Evolutionary conservation across 92 coral and sea anemone genomes (phyloP).

Genomic region (Phenganax marumi): DNA sequence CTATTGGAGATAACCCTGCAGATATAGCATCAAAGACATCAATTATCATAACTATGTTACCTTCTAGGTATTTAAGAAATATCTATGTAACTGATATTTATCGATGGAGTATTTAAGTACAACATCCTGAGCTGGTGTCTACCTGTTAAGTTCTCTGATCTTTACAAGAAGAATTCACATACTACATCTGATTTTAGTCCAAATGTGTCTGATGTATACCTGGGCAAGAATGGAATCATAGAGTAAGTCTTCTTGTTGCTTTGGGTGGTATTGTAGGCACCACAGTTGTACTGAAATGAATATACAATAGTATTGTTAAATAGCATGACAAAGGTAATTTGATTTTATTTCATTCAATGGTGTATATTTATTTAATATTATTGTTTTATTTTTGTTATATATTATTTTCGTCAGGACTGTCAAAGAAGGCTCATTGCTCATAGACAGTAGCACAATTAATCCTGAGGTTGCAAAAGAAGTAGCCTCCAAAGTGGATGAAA

Average conservation of each 20-base stretch:
- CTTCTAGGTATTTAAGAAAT: conserved; percentile 68
- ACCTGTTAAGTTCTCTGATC: not conserved
- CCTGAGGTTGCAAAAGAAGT: conserved; percentile 86
- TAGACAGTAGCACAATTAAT: conserved; percentile 94
- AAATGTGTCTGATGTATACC: conserved; percentile 83
- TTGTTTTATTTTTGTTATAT: not conserved
- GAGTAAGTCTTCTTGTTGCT: conserved; percentile 56
- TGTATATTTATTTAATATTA: too few species aligned
- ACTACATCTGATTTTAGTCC: conserved; percentile 62
- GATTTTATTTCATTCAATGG: too few species aligned
- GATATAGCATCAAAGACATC: conserved; percentile 81
- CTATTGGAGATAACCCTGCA: conserved; percentile 72
- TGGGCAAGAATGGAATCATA: conserved; percentile 81
- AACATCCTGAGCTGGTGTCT: not conserved
- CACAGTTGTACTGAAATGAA: too few species aligned
- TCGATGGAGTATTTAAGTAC: not conserved
- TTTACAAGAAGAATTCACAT: too few species aligned
- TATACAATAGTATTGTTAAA: not conserved
- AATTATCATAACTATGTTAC: conserved; percentile 85
- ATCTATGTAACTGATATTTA: not conserved
- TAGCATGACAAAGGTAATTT: not conserved
- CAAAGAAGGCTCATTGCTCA: conserved; percentile 71
- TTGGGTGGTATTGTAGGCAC: too few species aligned
- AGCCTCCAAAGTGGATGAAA: conserved; percentile 64
- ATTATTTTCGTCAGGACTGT: conserved; percentile 51